Base-by-base conservation (phyloP, 2,113 vertebrate genomes). In the Orientallactaga bullata region DNA sequence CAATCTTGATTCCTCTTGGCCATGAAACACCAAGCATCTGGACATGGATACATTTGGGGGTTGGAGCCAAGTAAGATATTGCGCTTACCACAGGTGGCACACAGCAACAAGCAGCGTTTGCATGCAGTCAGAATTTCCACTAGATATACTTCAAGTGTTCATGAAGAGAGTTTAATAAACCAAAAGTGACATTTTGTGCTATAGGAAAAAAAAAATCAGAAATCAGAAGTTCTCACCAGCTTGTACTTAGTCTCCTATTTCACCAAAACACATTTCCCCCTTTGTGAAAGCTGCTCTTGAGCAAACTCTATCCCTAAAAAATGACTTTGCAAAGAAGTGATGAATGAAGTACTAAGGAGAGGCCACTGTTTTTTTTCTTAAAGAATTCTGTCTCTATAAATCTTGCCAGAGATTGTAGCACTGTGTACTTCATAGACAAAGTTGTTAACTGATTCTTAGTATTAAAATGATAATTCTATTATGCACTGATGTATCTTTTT, bases 171-270 rank as follows among this genome's bases (percentile, higher is more conserved):
- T 68, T 88, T 72, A 83, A 68, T 11, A 65, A 83, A 16, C 80
- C 80, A 66, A 94, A 90, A 88, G 30, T 80, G 68, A 79, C 23
- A 80, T 60, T 7, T 32, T 84, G 15, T 87, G 35, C 35, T 32
- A 28, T 51, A 11, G 23, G 42, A 66, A 16, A 5, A 66, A 47
- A 55, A 63, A 85, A 55, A 55, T 55, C 15, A 55, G 55, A 55
- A 16, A 6, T 55, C 55, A 55, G 55, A 55, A 55, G 15, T 55
- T 73, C 39, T 3, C 3, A 10, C 23, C 37, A 91, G 7, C 7
- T 42, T 82, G 4, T 32, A 83, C 17, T 23, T 39, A 30, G 24
- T 79, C 28, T 82, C 24, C 17, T 16, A 35, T 30, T 79, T 83
- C 5, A 16, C 8, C 30, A 76, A 35, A 94, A 11, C 30, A 21